These are phyloP conservation scores for Mormyrops attenuatus DNA, from an alignment of 2,797 vertebrate species.

Conservation along the genomic window DNA sequence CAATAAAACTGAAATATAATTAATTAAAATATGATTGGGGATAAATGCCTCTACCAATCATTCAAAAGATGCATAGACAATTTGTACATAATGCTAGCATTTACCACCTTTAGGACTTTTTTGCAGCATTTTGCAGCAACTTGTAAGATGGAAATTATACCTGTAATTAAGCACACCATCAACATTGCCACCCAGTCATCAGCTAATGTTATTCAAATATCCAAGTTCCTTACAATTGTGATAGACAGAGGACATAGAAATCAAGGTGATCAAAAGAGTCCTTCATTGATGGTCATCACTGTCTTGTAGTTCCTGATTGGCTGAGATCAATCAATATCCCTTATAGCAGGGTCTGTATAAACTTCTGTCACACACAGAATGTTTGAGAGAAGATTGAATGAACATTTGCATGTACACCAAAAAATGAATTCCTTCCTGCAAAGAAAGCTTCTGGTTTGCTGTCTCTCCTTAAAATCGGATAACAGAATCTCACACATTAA, in stretches of 20 bases:
- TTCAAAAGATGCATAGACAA: not conserved
- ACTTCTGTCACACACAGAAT: not conserved
- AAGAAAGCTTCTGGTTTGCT: not conserved
- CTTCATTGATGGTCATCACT: not conserved
- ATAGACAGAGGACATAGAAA: not conserved
- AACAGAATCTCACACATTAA: not conserved
- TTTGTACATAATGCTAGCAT: not conserved
- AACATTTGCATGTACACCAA: not conserved
- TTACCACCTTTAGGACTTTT: not conserved
- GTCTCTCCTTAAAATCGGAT: not conserved
- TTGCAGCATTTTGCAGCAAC: not conserved
- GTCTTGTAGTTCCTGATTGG: not conserved
- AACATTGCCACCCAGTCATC: not conserved
- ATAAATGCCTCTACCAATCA: not conserved
- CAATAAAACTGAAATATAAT: not conserved
- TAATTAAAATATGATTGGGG: conserved; percentile 4
- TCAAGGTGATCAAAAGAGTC: not conserved
- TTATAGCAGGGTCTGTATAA: not conserved
- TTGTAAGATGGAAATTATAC: not conserved
- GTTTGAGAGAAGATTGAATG: not conserved
- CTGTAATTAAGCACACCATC: not conserved
- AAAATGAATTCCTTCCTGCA: not conserved
- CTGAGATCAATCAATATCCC: not conserved
- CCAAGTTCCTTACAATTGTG: not conserved
- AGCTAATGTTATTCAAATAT: not conserved